Conservation (phyloP, 2,113 vertebrate genomes). For the Geococcyx californianus region DNA sequence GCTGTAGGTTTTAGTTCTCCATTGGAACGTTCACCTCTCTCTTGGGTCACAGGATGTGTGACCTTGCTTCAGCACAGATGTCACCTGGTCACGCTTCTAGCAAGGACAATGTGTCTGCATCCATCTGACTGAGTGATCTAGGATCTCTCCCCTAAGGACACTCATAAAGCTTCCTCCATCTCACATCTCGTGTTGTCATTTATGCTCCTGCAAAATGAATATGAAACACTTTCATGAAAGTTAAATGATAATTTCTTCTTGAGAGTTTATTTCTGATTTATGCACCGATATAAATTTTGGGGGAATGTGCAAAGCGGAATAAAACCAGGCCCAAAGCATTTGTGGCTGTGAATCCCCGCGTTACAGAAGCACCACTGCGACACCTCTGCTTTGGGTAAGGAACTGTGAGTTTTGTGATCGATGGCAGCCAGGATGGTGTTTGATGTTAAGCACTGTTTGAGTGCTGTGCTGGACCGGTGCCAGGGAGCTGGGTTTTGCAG, state of each 20-base stretch:
- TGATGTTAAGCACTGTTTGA: background rate
- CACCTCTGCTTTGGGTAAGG: background rate
- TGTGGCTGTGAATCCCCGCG: background rate
- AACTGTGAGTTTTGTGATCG: background rate
- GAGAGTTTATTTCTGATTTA: background rate
- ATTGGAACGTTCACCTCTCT: background rate
- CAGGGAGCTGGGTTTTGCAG: background rate
- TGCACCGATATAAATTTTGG: background rate
- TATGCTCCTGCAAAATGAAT: background rate
- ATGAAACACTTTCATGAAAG: background rate
- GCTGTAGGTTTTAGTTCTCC: background rate
- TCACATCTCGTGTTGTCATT: background rate
- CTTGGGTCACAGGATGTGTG: background rate
- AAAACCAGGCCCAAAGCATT: fast-evolving
- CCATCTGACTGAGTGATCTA: background rate
- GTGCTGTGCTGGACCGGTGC: background rate
- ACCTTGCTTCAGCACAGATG: background rate
- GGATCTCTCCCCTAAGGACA: background rate
- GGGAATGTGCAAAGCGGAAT: background rate
- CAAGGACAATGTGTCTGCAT: background rate
- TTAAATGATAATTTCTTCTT: background rate
- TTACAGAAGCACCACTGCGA: background rate
- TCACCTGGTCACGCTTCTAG: background rate
- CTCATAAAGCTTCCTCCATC: background rate
- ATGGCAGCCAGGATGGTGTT: background rate